These are phyloP conservation scores for Aradophagus sp. DNA, from an alignment of 1,140 invertebrate genomes.

Conservation along the genomic window DNA sequence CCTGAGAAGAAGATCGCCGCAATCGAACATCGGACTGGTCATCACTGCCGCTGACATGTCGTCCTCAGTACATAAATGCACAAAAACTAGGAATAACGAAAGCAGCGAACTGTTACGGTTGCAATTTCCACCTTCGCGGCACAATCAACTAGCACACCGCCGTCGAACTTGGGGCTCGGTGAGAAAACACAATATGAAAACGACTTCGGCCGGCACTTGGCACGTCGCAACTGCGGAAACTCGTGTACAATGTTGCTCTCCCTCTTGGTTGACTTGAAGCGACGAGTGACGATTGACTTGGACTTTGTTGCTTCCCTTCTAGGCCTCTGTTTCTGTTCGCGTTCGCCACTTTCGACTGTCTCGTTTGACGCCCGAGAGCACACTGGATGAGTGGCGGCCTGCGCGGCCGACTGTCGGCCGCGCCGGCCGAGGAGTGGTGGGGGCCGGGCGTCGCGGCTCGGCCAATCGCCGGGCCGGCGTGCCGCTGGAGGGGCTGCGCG, in stretches of 20 bases:
- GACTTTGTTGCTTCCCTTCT: slow-evolving; percentile 23
- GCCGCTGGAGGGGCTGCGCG: background rate
- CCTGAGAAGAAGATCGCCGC: slow-evolving; percentile 68
- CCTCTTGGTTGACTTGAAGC: slow-evolving; percentile 56
- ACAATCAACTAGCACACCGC: slow-evolving; percentile 66
- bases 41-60: slow-evolving; percentile 72
- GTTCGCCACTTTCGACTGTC: slow-evolving; percentile 48
- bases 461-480: background rate
- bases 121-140: slow-evolving; percentile 41
- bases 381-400: slow-evolving; percentile 11
- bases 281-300: slow-evolving; percentile 35
- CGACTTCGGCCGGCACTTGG: slow-evolving; percentile 17
- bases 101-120: slow-evolving; percentile 18
- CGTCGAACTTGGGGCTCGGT: slow-evolving; percentile 7
- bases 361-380: slow-evolving; percentile 64
- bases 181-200: slow-evolving; percentile 10
- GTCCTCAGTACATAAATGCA: slow-evolving; percentile 46
- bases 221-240: slow-evolving; percentile 33
- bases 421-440: background rate
- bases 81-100: slow-evolving; percentile 29
- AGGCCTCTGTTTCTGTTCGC: slow-evolving; percentile 12
- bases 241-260: slow-evolving; percentile 29
- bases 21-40: slow-evolving; percentile 71
- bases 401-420: background rate
- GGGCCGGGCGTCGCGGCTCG: background rate